phyloP scores from a whole-genome alignment of 2,797 vertebrate genomes.

The Hemitrygon akajei region DNA sequence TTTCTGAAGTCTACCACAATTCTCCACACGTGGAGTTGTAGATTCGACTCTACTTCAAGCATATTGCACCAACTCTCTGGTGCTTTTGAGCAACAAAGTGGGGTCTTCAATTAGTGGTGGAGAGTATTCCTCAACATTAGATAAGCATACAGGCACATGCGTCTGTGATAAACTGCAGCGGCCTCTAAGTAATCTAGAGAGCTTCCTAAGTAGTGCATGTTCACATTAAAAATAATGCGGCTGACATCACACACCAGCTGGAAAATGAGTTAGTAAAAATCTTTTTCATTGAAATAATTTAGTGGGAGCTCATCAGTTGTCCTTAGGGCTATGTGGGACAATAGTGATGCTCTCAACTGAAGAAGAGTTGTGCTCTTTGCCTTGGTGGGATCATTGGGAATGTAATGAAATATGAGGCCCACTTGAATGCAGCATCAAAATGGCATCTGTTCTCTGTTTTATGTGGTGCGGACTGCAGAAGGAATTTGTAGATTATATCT shows the following conservation, averaged over 20 bases:
- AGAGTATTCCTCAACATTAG: background rate
- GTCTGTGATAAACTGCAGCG: background rate
- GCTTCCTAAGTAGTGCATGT: background rate
- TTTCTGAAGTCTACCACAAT: no score
- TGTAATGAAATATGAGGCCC: background rate
- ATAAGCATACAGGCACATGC: conserved; percentile 2
- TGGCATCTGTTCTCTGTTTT: background rate
- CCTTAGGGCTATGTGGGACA: background rate
- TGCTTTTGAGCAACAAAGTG: background rate
- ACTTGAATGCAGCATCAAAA: background rate
- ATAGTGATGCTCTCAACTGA: background rate
- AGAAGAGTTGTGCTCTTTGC: background rate
- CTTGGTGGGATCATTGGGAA: background rate
- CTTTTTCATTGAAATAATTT: background rate
- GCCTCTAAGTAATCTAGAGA: no score
- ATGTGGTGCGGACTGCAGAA: background rate
- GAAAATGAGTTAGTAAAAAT: background rate
- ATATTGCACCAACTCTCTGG: background rate
- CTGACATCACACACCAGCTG: conserved; percentile 22
- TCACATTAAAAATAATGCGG: background rate
- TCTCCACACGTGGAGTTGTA: no score
- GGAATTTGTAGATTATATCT: background rate
- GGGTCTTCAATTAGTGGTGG: background rate
- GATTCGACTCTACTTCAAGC: no score
- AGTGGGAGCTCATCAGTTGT: background rate